phyloP scores from a whole-genome alignment of 2,113 vertebrate genomes.

The Paradisaea rubra region DNA sequence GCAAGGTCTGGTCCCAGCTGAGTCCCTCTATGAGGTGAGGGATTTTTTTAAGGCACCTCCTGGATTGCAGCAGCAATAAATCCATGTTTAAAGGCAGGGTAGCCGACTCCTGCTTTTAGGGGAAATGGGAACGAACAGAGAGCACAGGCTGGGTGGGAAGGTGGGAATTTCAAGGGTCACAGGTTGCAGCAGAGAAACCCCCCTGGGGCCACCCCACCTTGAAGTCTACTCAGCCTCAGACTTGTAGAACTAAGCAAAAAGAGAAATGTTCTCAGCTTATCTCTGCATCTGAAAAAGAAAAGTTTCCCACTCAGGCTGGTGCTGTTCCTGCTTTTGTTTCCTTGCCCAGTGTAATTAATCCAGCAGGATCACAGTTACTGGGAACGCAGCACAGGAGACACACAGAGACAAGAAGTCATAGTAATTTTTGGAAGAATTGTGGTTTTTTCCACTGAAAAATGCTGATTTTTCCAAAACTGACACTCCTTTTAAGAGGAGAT shows the following conservation, averaged over 20 bases:
- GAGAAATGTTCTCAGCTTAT: neutral
- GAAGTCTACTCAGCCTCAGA: neutral
- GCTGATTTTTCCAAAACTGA: constrained; percentile 16
- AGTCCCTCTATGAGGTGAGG: neutral
- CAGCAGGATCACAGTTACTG: neutral
- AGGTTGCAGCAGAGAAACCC: neutral
- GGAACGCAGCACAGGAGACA: neutral
- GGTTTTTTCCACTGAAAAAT: constrained; percentile 27
- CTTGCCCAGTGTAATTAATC: neutral
- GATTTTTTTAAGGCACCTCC: neutral
- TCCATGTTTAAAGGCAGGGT: neutral
- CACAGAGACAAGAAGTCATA: neutral
- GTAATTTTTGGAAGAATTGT: neutral
- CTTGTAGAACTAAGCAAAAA: neutral
- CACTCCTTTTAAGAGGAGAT: neutral
- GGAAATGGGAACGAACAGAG: neutral
- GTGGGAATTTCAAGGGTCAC: neutral
- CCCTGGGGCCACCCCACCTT: neutral
- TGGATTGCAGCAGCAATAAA: neutral
- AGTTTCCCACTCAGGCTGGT: neutral
- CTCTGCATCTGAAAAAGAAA: neutral
- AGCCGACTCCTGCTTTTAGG: neutral
- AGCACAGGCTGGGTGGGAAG: neutral
- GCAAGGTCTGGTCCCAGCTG: neutral
- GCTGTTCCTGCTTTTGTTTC: neutral